Evolutionary conservation across 2,113 vertebrate species (phyloP).

Genomic region (Tetrax tetrax): DNA sequence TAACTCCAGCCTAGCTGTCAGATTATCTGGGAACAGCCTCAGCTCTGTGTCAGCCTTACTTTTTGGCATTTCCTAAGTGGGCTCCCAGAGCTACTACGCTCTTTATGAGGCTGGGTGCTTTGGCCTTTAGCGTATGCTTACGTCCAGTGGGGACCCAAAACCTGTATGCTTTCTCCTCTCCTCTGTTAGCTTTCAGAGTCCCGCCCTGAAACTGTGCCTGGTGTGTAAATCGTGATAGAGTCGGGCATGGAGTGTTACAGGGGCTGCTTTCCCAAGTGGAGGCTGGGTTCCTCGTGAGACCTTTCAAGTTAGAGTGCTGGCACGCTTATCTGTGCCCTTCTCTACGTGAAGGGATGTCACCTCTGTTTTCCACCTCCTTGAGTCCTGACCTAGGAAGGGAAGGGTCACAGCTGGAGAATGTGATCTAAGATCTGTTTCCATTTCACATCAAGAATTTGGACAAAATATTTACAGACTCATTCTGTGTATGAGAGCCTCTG

Average conservation of each 20-base stretch:
- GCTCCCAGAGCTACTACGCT: background rate
- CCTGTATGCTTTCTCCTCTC: background rate
- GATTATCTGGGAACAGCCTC: background rate
- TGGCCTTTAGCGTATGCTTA: background rate
- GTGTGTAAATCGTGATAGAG: background rate
- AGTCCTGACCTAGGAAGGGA: background rate
- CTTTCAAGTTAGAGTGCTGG: background rate
- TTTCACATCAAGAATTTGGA: background rate
- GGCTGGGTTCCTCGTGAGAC: rapidly evolving
- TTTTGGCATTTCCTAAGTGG: background rate
- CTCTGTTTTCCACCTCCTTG: background rate
- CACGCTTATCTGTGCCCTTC: background rate
- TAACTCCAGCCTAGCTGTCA: rapidly evolving
- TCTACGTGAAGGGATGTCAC: background rate
- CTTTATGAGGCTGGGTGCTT: background rate
- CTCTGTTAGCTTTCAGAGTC: background rate
- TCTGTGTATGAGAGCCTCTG: background rate
- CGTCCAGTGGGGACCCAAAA: background rate
- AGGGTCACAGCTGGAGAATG: background rate
- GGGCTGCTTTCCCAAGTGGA: background rate
- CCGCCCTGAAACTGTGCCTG: background rate
- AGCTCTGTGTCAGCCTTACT: background rate
- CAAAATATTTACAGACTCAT: background rate
- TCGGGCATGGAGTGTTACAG: background rate
- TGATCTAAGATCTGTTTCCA: background rate